Base-by-base conservation (phyloP, 37 sponge, comb jelly and placozoan genomes). In the Tethya wilhelma region DNA sequence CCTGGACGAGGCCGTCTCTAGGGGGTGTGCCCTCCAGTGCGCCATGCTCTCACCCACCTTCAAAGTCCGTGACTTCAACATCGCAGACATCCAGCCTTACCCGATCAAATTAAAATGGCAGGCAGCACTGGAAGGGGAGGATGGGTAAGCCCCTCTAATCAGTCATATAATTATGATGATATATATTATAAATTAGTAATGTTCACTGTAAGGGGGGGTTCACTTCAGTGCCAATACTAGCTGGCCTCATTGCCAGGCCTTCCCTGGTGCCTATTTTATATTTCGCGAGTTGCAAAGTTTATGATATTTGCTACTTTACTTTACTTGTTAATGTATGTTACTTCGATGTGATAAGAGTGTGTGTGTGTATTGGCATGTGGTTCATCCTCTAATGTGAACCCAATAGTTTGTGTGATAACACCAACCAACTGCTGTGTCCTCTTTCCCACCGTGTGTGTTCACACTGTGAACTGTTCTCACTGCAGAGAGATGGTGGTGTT, bases 11-110 rank as follows among this genome's bases (percentile, higher is more conserved):
- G 90, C 97, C 12, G 95, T 96, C 3, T 93, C 91, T 34, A 87
- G 91, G 46, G 99, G 99, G 17, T 99, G 99, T 88, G 95, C 93
- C 31, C 86, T 99, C 12, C 99, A 96, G 93, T 94, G 93, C 66
- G 99, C 99, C 72, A 96, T 99, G 56, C 83, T 96, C 25, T 99
- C 99, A 9, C 99, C 99, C 4, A 93, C 97, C 28, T 94, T 99
- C 73, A 90, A 89, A 53, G 97, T 96, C 9, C 64, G 99, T 23
- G 95, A 99, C 43, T 99, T 99, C 75, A 80, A 44, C 17, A 79
- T 99, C 17, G 14, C 56, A 0, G 99, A 96, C 69, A 82, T 77
- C 19, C 87, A 89, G 12, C 96, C 89, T 0, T 93, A 84, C 65
- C 82, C 90, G 26, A 96, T 98, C 67, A 41, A 84, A n/a, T 73